Evolutionary conservation across 1,140 invertebrate species (phyloP), one percentile per base, ranked within the genome.

Genomic region (Aphelenchoides fujianensis): DNA sequence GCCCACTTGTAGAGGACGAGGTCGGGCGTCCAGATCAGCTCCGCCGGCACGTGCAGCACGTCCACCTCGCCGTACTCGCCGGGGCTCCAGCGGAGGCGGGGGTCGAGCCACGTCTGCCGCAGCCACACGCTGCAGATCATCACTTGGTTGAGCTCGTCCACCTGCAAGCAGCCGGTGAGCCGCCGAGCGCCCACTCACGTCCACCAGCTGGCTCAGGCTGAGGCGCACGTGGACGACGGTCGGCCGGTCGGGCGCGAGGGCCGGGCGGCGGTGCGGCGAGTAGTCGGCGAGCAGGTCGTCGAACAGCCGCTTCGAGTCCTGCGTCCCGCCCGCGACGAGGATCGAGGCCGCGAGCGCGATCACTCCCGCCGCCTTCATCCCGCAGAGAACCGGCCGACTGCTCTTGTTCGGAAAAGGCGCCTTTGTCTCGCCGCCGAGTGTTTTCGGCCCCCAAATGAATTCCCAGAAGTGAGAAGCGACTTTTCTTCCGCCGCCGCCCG

Each of bases 51-150:
- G 19, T 74, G 67, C 36, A 74, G 36, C 23, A 74, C 62, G 35
- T 30, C 61, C 3, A 74, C 63, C 30, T 69, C 77, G 19, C 78
- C 75, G 32, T 77, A 77, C 1, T 80, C 48, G 19, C 54, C 37
- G 30, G 78, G 78, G 86, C 96, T 91, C 94, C 94, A 97, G 82
- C 90, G 89, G 84, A 97, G 92, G 87, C 96, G 95, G 87, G 95
- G 92, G 87, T 97, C 95, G 76, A 92, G 89, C 94, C 94, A 97
- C 88, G 73, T 71, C 85, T 95, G 93, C 85, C 94, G 92, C 48
- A 95, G 32, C 63, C 63, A 66, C 1, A 66, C 63, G 30, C 32
- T 37, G 31, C 63, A 66, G 16, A 66, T 36, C 63, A 66, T 87
- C 81, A 95, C 94, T 88, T 95, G 93, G 87, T 94, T 92, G 85